Conservation (phyloP, 1,140 invertebrate genomes). For the Hyles euphorbiae region DNA sequence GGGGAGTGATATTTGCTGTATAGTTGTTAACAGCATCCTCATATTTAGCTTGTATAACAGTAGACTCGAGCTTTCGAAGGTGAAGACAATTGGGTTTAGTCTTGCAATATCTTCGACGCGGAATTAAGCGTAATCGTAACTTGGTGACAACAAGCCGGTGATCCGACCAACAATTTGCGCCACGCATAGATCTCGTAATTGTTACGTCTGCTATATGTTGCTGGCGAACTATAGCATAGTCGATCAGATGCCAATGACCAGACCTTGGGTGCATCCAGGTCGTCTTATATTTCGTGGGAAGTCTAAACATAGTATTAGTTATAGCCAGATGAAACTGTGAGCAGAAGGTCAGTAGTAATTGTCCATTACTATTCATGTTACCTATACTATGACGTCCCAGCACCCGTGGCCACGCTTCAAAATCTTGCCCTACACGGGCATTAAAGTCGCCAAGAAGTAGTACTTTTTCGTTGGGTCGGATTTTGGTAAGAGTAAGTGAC, state of each 20-base stretch:
- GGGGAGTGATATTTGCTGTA: no score
- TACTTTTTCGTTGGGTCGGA: conserved; percentile 17
- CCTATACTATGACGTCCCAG: conserved; percentile 30
- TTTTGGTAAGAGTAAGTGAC: neutral
- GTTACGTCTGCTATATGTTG: neutral
- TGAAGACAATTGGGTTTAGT: neutral
- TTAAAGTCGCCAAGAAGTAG: conserved; percentile 16
- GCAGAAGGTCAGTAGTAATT: conserved; percentile 27
- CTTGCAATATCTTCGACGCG: neutral
- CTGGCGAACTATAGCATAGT: conserved; percentile 29
- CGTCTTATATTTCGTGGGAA: conserved; percentile 21
- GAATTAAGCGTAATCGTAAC: neutral
- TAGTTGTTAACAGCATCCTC: neutral
- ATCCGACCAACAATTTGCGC: neutral
- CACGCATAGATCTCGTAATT: neutral
- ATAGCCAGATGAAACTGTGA: conserved; percentile 24
- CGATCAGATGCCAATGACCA: conserved; percentile 18
- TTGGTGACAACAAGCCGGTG: neutral
- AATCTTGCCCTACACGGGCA: conserved; percentile 24
- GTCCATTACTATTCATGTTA: conserved; percentile 31
- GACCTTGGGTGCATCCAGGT: no score
- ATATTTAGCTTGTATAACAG: neutral
- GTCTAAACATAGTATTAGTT: conserved; percentile 31
- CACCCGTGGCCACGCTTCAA: conserved; percentile 23
- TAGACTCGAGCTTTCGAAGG: neutral